phyloP scores from a whole-genome alignment of 2,113 vertebrate genomes.

The Acrocephalus kingi region DNA sequence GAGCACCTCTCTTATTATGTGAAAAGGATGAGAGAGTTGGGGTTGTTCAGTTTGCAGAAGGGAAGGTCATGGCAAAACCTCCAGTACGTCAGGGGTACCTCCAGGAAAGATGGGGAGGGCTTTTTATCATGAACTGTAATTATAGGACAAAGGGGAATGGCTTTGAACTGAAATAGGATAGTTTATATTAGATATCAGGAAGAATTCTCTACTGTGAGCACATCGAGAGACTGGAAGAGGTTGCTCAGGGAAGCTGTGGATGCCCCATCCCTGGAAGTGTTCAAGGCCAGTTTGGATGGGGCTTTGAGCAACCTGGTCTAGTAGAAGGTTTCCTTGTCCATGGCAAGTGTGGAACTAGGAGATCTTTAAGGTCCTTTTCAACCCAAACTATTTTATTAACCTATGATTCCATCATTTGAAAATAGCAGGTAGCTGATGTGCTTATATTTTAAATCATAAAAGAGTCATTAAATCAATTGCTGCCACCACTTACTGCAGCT shows the following conservation, averaged over 20 bases:
- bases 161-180: not conserved
- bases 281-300: not conserved
- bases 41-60: not conserved
- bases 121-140: not conserved
- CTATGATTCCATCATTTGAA: not conserved
- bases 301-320: not conserved
- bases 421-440: not conserved
- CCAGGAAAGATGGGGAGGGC: not conserved
- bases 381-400: not conserved
- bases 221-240: not conserved
- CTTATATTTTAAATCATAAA: not conserved
- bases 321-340: not conserved
- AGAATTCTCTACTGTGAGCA: not conserved
- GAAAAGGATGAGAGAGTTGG: not conserved
- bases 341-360: not conserved
- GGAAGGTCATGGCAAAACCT: not conserved
- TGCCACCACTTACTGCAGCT: not conserved
- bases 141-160: not conserved
- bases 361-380: not conserved
- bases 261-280: not conserved
- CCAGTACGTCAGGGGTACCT: not conserved
- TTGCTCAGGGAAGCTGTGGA: not conserved
- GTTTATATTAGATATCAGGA: not conserved
- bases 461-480: not conserved
- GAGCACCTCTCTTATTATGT: not conserved